phyloP scores from a whole-genome alignment of 2,888 invertebrate genomes.

The Hedychridium roseum region DNA sequence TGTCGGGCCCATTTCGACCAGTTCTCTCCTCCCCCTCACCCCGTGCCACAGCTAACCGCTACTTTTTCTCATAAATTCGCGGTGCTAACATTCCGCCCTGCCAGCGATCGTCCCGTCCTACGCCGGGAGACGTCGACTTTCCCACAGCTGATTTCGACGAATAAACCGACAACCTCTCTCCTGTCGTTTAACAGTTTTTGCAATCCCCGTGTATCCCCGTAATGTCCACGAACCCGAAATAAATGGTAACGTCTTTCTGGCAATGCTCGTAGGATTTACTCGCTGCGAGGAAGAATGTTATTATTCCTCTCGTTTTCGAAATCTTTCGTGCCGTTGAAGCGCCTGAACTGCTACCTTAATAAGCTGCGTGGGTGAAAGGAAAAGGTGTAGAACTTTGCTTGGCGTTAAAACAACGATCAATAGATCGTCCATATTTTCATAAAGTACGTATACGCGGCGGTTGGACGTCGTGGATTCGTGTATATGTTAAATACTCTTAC shows the following conservation, averaged over 20 bases:
- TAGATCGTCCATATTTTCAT: constrained; percentile 20
- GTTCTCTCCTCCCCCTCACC: constrained; percentile 1
- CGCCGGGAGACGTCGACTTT: constrained; percentile 40
- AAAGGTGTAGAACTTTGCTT: too few species aligned
- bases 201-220: too few species aligned
- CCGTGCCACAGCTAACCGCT: constrained; percentile 22
- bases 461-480: constrained; percentile 19
- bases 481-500: constrained; percentile 37
- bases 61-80: constrained; percentile 36
- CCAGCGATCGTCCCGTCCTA: constrained; percentile 18
- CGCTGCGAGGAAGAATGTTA: too few species aligned
- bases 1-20: constrained; percentile 31
- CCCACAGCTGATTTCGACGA: constrained; percentile 49
- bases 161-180: too few species aligned
- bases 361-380: constrained; percentile 7
- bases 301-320: too few species aligned
- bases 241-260: too few species aligned
- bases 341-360: constrained; percentile 37
- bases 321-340: constrained; percentile 38
- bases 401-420: constrained; percentile 9
- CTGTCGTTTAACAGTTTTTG: too few species aligned
- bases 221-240: too few species aligned
- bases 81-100: constrained; percentile 44
- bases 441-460: constrained; percentile 12
- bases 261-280: too few species aligned